Evolutionary conservation across 1,140 invertebrate genomes (phyloP).

Genomic region (Drosophila orena): DNA sequence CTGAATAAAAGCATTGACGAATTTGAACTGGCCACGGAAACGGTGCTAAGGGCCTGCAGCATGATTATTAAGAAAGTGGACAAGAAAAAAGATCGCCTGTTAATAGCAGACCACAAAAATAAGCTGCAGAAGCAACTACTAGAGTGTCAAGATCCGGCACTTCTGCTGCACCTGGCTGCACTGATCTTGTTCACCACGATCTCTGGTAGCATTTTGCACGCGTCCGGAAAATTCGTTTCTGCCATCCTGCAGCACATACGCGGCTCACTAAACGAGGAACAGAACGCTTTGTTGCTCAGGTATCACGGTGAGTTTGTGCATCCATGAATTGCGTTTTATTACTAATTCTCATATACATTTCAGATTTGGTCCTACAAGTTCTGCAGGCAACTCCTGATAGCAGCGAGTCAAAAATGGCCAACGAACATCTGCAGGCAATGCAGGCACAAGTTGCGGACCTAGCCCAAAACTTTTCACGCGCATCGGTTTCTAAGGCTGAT

Average conservation of each 20-base stretch:
- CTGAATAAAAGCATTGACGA: conserved; percentile 89
- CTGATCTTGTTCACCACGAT: conserved; percentile 93
- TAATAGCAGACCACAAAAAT: conserved; percentile 92
- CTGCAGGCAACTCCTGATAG: conserved; percentile 85
- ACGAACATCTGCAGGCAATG: conserved; percentile 82
- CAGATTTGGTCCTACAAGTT: conserved; percentile 88
- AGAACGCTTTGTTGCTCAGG: conserved; percentile 87
- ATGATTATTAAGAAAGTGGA: conserved; percentile 95
- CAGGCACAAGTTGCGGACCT: conserved; percentile 86
- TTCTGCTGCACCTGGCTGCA: conserved; percentile 92
- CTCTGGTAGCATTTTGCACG: conserved; percentile 93
- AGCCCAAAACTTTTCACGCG: conserved; percentile 86
- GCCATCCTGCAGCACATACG: conserved; percentile 91
- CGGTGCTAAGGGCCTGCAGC: conserved; percentile 90
- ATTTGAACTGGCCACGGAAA: conserved; percentile 91
- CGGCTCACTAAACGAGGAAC: conserved; percentile 88
- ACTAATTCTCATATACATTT: neutral
- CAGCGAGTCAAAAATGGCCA: conserved; percentile 83
- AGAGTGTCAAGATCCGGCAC: conserved; percentile 90
- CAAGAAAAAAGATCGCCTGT: conserved; percentile 93
- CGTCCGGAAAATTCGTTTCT: conserved; percentile 95
- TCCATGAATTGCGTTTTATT: neutral
- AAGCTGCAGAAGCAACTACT: conserved; percentile 92
- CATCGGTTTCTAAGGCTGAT: conserved; percentile 73
- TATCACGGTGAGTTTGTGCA: conserved; percentile 90